Base-by-base conservation (phyloP, 2,888 invertebrate genomes). In the Drosophila ezoana region DNA sequence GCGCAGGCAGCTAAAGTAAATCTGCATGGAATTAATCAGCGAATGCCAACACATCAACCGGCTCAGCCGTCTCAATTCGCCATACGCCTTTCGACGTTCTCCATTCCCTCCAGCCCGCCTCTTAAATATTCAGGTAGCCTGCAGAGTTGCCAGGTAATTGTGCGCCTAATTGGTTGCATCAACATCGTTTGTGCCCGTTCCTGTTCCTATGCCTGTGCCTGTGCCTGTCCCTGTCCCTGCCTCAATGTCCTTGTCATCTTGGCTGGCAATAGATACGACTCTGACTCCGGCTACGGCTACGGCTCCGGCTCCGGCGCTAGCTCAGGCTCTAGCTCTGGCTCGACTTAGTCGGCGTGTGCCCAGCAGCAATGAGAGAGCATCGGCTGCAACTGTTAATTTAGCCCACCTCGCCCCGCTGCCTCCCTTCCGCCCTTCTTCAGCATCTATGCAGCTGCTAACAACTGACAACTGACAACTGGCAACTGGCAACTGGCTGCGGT, bases 81-180 rank as follows among this genome's bases (percentile, higher is more conserved):
- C 45, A 14, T 8, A 14, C 10, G 5, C 37, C 5, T 11, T 4
- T 1, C 11, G 28, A 8, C 28, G 28, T 2, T 8, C 28, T 28
- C 18, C 2, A 14, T 28, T 28, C 2, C n/a, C 37, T 10, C 8
- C 20, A 9, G 10, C 35, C 4, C 0, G 16, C 43, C 43, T 13
- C 6, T 8, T 43, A 20, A 18, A 0, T 51, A 8, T 23, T 33
- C 8, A 35, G 14, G 11, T 45, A 13, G 52, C 52, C 64, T 20
- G 32, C 16, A 37, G 61, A 53, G 45, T 45, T 38, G 28, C 3
- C 52, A 51, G 78, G 67, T 81, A 79, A 87, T 83, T 87, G 81
- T 62, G 23, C 49, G 57, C 48, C 76, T 83, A 87, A 87, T 83
- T 83, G 85, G 81, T 66, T 81, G 76, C 87, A 84, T 74, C 81